Conservation (phyloP, 2,888 invertebrate species). For the Lycocerus yunnanus region DNA sequence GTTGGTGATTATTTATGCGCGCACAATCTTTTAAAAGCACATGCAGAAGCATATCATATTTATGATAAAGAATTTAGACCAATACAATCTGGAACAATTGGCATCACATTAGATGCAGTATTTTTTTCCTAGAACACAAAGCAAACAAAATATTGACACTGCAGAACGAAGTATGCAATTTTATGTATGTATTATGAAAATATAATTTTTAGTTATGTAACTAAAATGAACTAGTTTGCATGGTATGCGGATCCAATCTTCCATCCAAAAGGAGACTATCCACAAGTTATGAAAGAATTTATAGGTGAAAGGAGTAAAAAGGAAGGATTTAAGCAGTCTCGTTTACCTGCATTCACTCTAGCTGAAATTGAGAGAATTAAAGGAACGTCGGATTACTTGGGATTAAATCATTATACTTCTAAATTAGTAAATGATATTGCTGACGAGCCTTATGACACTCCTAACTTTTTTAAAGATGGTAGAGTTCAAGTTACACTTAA, state of each 20-base stretch:
- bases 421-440: not conserved
- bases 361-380: slow-evolving; percentile 63
- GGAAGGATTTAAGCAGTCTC: slow-evolving; percentile 64
- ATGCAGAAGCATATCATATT: slow-evolving; percentile 66
- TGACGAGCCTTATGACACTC: not conserved
- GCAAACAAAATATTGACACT: slow-evolving; percentile 57
- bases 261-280: slow-evolving; percentile 66
- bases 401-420: slow-evolving; percentile 73
- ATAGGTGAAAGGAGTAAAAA: slow-evolving; percentile 61
- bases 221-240: not conserved
- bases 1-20: slow-evolving; percentile 65
- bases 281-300: slow-evolving; percentile 63
- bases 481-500: not conserved
- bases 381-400: slow-evolving; percentile 72
- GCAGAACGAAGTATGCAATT: slow-evolving; percentile 59
- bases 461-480: slow-evolving; percentile 6
- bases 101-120: slow-evolving; percentile 59
- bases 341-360: slow-evolving; percentile 64
- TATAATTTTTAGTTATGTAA: not conserved
- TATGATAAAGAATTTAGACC: slow-evolving; percentile 63
- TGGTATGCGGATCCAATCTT: slow-evolving; percentile 64
- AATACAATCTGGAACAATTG: slow-evolving; percentile 56
- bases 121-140: slow-evolving; percentile 58
- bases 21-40: slow-evolving; percentile 67
- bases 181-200: slow-evolving; percentile 53